phyloP scores from a whole-genome alignment of 1,140 invertebrate genomes.

The Vollenhovia emeryi region DNA sequence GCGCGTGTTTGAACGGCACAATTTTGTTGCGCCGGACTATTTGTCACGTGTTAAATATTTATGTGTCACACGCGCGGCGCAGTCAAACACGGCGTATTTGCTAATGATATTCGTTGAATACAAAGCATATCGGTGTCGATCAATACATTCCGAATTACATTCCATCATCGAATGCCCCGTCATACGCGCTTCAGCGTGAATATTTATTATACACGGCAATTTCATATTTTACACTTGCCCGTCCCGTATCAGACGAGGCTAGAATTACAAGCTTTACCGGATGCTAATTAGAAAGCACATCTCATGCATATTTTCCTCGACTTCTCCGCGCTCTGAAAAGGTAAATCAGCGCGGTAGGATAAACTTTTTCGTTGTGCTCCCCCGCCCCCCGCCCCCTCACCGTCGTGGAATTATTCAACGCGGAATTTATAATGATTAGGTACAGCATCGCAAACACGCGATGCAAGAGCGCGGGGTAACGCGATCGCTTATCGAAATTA shows the following conservation, averaged over 20 bases:
- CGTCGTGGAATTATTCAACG: background rate
- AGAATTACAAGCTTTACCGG: constrained; percentile 2
- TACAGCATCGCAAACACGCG: background rate
- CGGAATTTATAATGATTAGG: constrained; percentile 30
- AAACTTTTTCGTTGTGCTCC: background rate
- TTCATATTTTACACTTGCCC: constrained; percentile 25
- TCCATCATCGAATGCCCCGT: background rate
- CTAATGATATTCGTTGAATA: constrained; percentile 49
- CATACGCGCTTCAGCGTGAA: background rate
- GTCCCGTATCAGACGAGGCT: background rate
- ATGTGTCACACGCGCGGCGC: background rate
- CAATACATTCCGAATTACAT: constrained; percentile 37
- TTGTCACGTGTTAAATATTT: constrained; percentile 32
- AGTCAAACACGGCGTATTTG: constrained; percentile 37
- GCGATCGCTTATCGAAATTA: constrained; percentile 31
- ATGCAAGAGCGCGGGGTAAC: background rate
- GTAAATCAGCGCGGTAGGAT: background rate
- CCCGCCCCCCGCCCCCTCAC: background rate
- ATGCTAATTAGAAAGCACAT: constrained; percentile 14
- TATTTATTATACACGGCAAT: constrained; percentile 36
- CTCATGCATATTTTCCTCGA: constrained; percentile 2
- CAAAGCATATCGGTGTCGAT: constrained; percentile 23
- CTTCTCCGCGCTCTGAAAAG: background rate
- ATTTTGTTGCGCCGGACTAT: constrained; percentile 13
- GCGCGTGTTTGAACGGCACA: background rate